These are phyloP conservation scores for Catharus ustulatus DNA, from an alignment of 2,797 vertebrate genomes.

Conservation along the genomic window DNA sequence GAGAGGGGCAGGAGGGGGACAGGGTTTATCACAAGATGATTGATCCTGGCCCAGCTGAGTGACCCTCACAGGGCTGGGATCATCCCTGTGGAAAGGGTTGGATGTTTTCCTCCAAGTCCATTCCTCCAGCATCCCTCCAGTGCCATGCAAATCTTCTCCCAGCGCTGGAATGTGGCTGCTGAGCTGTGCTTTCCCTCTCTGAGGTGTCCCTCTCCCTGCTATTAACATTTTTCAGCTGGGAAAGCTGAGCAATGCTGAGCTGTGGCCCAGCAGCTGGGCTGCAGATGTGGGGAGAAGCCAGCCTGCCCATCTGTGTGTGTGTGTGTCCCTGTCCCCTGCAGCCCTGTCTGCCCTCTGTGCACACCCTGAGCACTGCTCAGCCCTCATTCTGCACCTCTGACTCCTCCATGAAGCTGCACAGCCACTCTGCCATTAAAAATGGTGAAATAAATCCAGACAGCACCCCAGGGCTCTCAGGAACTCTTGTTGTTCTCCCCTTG, in stretches of 20 bases:
- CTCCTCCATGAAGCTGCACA: fast-evolving
- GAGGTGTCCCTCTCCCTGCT: neutral
- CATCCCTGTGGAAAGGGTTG: neutral
- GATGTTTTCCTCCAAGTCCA: neutral
- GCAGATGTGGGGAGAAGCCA: conserved; percentile 25
- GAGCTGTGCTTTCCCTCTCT: fast-evolving
- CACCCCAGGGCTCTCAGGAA: neutral
- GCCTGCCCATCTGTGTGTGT: neutral
- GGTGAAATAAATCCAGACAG: neutral
- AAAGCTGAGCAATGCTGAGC: neutral
- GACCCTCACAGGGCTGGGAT: neutral
- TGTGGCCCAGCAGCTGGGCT: neutral
- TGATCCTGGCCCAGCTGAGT: fast-evolving
- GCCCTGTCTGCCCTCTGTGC: fast-evolving
- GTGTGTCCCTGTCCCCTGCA: neutral
- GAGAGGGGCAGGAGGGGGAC: neutral
- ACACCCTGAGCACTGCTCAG: neutral
- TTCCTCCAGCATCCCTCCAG: neutral
- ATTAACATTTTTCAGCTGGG: neutral
- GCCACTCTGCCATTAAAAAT: neutral
- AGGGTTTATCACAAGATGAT: neutral
- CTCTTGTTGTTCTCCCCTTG: neutral
- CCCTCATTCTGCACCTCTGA: neutral
- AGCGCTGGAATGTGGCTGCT: fast-evolving
- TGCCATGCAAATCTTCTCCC: neutral